Evolutionary conservation across 1,140 invertebrate genomes (phyloP).

Genomic region (Ylistrum balloti): DNA sequence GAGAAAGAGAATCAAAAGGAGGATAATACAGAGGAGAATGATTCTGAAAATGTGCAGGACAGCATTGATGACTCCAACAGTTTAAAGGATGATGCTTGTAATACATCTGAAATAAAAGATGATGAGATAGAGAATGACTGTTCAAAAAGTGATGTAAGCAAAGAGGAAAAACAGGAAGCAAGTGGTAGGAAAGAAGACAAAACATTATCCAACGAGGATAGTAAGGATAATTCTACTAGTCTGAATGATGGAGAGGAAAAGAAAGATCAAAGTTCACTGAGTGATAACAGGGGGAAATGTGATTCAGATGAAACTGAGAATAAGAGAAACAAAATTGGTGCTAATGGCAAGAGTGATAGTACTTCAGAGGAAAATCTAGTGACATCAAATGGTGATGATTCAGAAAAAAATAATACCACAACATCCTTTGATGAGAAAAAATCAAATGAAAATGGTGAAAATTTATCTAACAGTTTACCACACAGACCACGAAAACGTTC

Average conservation of each 20-base stretch:
- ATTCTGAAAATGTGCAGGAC: background rate
- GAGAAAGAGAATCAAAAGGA: background rate
- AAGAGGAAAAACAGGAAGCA: background rate
- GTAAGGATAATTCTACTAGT: conserved; percentile 34
- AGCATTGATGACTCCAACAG: conserved; percentile 82
- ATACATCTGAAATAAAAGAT: background rate
- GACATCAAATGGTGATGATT: conserved; percentile 50
- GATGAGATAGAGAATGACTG: background rate
- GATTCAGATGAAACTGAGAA: background rate
- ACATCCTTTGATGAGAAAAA: background rate
- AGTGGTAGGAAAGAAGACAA: background rate
- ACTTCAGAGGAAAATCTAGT: background rate
- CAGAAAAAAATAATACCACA: conserved; percentile 36
- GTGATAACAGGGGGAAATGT: background rate
- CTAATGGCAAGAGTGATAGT: conserved; percentile 32
- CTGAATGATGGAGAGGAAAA: background rate
- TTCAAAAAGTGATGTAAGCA: background rate
- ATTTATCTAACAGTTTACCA: conserved; percentile 48
- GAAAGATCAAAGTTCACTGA: conserved; percentile 23
- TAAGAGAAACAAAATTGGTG: background rate
- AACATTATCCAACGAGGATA: conserved; percentile 9
- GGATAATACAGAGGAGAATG: background rate
- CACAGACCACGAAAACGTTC: conserved; percentile 43
- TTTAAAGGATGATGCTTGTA: background rate
- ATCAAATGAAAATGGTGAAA: conserved; percentile 44